Conservation (phyloP, 2,797 vertebrate genomes). For the Oreonectes daqikongensis region DNA sequence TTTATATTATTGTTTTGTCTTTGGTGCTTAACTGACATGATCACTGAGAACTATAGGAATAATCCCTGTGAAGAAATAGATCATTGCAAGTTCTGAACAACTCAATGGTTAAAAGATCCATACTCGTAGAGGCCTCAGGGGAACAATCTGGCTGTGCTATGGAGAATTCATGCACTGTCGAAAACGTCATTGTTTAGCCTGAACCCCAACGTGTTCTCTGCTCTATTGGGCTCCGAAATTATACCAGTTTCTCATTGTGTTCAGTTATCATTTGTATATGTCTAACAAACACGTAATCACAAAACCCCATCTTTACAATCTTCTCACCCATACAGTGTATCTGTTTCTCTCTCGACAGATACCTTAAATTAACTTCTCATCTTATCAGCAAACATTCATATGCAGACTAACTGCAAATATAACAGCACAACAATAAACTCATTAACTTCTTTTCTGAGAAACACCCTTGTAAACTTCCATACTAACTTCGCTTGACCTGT, state of each 20-base stretch:
- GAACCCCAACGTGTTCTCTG: conserved; percentile 70
- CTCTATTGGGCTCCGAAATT: conserved; percentile 68
- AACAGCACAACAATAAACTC: conserved; percentile 31
- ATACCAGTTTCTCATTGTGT: conserved; percentile 63
- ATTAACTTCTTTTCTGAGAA: conserved; percentile 31
- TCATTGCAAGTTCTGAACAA: too few relatives aligned
- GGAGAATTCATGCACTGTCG: conserved; percentile 68
- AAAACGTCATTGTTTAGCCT: conserved; percentile 62
- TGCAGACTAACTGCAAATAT: conserved; percentile 26
- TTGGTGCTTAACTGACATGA: too few relatives aligned
- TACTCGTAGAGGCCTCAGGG: conserved; percentile 2
- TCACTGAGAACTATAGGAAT: too few relatives aligned
- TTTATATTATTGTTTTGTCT: background rate
- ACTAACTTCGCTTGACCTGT: conserved; percentile 65
- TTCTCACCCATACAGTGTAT: background rate
- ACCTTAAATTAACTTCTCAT: conserved; percentile 33
- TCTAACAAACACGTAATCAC: conserved; percentile 57
- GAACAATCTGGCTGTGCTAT: conserved; percentile 32
- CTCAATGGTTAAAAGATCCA: background rate
- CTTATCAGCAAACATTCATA: conserved; percentile 30
- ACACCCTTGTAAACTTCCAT: conserved; percentile 56
- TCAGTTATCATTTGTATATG: conserved; percentile 62
- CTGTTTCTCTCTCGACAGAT: conserved; percentile 14
- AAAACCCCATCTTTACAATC: conserved; percentile 5
- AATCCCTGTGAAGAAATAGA: background rate